Evolutionary conservation across 1,140 invertebrate genomes (phyloP), one percentile per base, ranked within the genome.

Genomic region (Archegozetes longisetosus): DNA sequence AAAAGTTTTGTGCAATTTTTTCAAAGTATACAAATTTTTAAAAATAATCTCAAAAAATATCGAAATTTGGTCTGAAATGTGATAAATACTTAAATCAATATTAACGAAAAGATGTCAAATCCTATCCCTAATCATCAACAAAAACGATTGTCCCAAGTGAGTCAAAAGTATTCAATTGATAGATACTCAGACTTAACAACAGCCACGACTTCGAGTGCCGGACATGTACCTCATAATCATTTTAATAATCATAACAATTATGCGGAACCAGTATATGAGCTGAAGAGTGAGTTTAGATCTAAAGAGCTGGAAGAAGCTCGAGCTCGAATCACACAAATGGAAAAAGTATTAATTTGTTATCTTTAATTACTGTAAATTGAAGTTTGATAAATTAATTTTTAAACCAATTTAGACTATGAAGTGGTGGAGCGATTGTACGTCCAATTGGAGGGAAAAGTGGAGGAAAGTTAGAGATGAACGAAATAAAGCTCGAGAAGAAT

Each of bases 391-490:
- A 9, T 9, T 40, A 40, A 9, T 40, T 40, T 40, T 9, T 40
- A 9, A 40, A 40, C 6, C 6, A 40, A 40, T 17, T 9, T 17
- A 40, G 74, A 97, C 93, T 0, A 96, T 97, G 90, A 55, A 88
- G 55, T 97, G 92, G 92, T 97, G 92, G 92, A 86, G 84, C 0
- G 85, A 88, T 66, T 89, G 86, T 70, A 94, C 91, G 0, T 82
- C 84, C 14, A 86, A 87, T 68, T 88, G 86, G 86, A 76, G 91
- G 12, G 88, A 94, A 71, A 96, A 96, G 70, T 97, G 92, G 93
- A 91, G 86, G 71, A 93, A 94, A 74, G 85, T 86, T 6, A 73
- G 86, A 53, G 85, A 83, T 68, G 86, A 91, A 73, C 76, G 86
- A 22, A 90, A 91, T 67, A 84, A 87, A 72, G 83, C 87, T 0